These are phyloP conservation scores for Euura lappo DNA, from an alignment of 1,140 invertebrate genomes.

Conservation along the genomic window DNA sequence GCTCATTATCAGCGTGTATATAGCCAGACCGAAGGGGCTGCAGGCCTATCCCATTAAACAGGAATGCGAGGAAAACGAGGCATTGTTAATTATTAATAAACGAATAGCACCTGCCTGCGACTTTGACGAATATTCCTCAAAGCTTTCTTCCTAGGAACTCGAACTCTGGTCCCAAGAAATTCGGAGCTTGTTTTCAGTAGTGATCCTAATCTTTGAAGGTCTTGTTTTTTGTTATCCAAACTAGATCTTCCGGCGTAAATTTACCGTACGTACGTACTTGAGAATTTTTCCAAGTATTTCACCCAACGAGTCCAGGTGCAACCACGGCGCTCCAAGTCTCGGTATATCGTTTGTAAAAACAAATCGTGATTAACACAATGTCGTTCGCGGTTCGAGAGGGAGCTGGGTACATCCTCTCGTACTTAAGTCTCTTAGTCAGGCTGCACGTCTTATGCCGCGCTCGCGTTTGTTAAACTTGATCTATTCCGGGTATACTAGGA, in stretches of 20 bases:
- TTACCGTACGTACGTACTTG: neutral
- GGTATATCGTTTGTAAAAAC: neutral
- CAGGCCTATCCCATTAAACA: neutral
- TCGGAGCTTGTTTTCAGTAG: too few species aligned
- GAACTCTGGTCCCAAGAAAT: too few species aligned
- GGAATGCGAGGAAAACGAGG: neutral
- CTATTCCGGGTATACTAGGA: conserved; percentile 51
- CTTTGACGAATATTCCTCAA: too few species aligned
- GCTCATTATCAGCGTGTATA: neutral
- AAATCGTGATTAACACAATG: conserved; percentile 13
- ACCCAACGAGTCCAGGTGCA: neutral
- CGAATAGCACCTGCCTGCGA: neutral
- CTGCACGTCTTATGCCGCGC: neutral
- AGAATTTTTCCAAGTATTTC: neutral
- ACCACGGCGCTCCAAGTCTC: neutral
- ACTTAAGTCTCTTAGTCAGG: too few species aligned
- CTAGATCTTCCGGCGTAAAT: neutral
- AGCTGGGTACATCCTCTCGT: neutral
- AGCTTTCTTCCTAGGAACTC: too few species aligned
- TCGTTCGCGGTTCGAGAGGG: conserved; percentile 12
- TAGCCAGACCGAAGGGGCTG: neutral
- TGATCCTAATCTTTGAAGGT: too few species aligned
- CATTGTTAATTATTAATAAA: conserved; percentile 5
- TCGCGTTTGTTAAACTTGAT: conserved; percentile 17
- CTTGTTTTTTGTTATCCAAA: neutral